phyloP scores from a whole-genome alignment of 2,113 vertebrate species.

The Lophura nycthemera region DNA sequence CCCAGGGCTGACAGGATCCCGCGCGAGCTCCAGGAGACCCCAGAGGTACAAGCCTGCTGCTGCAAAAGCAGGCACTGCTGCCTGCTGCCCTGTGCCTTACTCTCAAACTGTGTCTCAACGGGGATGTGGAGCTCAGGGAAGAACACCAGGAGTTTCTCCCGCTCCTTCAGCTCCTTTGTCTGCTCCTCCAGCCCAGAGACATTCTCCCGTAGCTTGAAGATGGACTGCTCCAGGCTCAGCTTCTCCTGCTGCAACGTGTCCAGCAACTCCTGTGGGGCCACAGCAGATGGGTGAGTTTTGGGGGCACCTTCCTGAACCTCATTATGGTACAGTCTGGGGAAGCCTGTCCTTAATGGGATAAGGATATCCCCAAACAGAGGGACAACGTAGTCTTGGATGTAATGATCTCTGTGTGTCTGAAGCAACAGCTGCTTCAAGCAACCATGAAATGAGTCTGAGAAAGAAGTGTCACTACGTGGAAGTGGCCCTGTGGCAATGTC shows the following conservation, averaged over 20 bases:
- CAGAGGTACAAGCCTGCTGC: not conserved
- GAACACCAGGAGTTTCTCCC: conserved; percentile 86
- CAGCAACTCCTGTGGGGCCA: conserved; percentile 73
- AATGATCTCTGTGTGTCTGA: not conserved
- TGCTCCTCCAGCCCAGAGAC: conserved; percentile 72
- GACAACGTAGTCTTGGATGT: not conserved
- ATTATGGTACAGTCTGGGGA: accelerated
- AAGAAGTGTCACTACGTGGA: not conserved
- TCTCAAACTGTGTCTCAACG: conserved; percentile 75
- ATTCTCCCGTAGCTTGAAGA: conserved; percentile 62
- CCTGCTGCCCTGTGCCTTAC: conserved; percentile 70
- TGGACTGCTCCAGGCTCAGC: conserved; percentile 70
- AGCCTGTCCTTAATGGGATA: not conserved
- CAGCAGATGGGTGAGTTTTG: not conserved
- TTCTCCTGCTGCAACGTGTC: conserved; percentile 79
- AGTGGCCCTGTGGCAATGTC: accelerated
- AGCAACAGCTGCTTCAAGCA: not conserved
- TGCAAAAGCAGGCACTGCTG: not conserved
- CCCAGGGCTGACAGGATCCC: no score
- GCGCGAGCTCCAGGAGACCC: not conserved
- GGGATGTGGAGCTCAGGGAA: conserved; percentile 87
- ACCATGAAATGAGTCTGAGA: not conserved
- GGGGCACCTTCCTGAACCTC: not conserved
- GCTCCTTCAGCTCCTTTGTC: conserved; percentile 75
- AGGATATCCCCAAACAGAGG: not conserved